Evolutionary conservation across 1,140 invertebrate species (phyloP).

Genomic region (Lineus longissimus): DNA sequence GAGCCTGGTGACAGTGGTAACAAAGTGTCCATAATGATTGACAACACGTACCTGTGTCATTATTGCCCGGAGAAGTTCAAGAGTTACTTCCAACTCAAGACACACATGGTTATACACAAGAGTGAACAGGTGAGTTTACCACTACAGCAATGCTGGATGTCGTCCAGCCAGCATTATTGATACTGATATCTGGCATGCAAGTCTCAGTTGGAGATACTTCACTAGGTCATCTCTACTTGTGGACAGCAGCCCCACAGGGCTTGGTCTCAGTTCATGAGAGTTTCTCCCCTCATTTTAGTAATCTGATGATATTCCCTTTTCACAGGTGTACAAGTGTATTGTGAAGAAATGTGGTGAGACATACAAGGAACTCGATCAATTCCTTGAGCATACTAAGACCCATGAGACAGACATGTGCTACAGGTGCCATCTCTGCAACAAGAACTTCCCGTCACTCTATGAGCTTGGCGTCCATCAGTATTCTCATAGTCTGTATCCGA

Average conservation of each 20-base stretch:
- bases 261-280: too few relatives aligned
- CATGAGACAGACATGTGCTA: constrained; percentile 63
- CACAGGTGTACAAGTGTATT: constrained; percentile 68
- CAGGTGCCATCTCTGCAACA: constrained; percentile 63
- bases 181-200: neutral
- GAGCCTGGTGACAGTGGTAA: neutral
- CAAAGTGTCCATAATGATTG: constrained; percentile 54
- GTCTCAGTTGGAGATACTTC: neutral
- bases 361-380: constrained; percentile 64
- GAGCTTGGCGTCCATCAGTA: constrained; percentile 65
- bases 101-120: constrained; percentile 58
- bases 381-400: constrained; percentile 61
- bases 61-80: constrained; percentile 56
- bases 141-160: neutral
- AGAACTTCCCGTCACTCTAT: constrained; percentile 60
- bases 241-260: too few relatives aligned
- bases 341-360: constrained; percentile 62
- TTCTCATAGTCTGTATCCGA: constrained; percentile 58
- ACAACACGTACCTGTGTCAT: constrained; percentile 60
- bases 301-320: too few relatives aligned
- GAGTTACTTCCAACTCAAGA: constrained; percentile 58
- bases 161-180: neutral
- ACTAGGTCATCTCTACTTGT: too few relatives aligned
- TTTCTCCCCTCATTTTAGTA: too few relatives aligned
- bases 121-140: constrained; percentile 54